Percentiles rank a stretch among this genome's conserved stretches.
phyloP scores from a whole-genome alignment of 2,888 invertebrate species.

The Thereva nobilitata region DNA sequence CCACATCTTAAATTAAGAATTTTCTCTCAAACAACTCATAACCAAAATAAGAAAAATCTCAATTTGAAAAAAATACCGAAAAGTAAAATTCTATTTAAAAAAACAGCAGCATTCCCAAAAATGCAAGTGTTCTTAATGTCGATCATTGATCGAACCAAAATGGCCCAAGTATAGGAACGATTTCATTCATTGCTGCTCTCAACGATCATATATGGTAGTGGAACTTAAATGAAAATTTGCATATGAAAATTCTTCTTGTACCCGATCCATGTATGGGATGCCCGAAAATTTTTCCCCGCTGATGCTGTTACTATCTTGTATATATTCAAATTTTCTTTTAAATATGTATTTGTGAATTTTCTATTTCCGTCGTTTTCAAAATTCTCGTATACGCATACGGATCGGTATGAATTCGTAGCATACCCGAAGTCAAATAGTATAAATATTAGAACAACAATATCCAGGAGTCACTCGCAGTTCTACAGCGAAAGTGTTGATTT shows the following conservation, averaged over 20 bases:
- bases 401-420: conserved; percentile 40
- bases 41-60: conserved; percentile 30
- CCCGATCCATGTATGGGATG: conserved; percentile 43
- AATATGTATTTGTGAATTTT: conserved; percentile 30
- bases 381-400: conserved; percentile 9
- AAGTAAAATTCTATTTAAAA: background rate
- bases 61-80: conserved; percentile 1
- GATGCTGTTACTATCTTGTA: conserved; percentile 3
- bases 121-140: background rate
- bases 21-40: conserved; percentile 19
- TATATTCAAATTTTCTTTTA: conserved; percentile 12
- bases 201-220: conserved; percentile 44
- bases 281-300: conserved; percentile 36
- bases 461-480: conserved; percentile 60
- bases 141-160: background rate
- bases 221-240: conserved; percentile 38
- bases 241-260: conserved; percentile 33
- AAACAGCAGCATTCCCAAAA: background rate
- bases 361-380: conserved; percentile 41
- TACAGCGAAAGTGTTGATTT: conserved; percentile 59
- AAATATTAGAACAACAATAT: conserved; percentile 57
- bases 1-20: conserved; percentile 8
- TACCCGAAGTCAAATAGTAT: conserved; percentile 49
- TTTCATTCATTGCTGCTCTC: conserved; percentile 21
- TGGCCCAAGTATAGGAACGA: background rate